Conservation (phyloP, 1,140 invertebrate species). For the Pantala flavescens region DNA sequence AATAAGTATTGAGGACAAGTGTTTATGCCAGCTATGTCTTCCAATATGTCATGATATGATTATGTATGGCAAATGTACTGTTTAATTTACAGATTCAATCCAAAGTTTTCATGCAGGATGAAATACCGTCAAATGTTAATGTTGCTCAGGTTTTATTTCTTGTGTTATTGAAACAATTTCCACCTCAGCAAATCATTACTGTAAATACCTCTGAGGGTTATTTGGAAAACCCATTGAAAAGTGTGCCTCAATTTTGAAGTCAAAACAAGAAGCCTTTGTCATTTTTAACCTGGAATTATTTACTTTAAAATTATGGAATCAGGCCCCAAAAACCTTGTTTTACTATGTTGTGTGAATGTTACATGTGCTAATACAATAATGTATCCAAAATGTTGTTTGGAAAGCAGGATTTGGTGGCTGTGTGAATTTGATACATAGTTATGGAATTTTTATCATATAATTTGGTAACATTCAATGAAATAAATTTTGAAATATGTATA, state of each 20-base stretch:
- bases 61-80: neutral
- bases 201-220: neutral
- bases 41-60: neutral
- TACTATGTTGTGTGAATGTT: conserved; percentile 3
- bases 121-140: neutral
- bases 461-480: conserved; percentile 3
- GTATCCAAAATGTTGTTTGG: conserved; percentile 4
- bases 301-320: neutral
- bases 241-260: neutral
- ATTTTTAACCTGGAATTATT: neutral
- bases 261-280: neutral
- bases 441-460: conserved; percentile 11
- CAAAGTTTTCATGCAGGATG: neutral
- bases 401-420: conserved; percentile 6
- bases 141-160: conserved; percentile 2
- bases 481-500: conserved; percentile 11
- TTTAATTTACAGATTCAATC: neutral
- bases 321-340: neutral
- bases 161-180: neutral
- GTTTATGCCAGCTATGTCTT: neutral
- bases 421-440: conserved; percentile 10
- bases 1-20: neutral
- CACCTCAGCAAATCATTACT: neutral
- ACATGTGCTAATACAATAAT: conserved; percentile 3
- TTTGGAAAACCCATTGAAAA: neutral